Evolutionary conservation across 1,140 invertebrate genomes (phyloP), one percentile per base, ranked within the genome.

Genomic region (Acromyrmex heyeri): DNA sequence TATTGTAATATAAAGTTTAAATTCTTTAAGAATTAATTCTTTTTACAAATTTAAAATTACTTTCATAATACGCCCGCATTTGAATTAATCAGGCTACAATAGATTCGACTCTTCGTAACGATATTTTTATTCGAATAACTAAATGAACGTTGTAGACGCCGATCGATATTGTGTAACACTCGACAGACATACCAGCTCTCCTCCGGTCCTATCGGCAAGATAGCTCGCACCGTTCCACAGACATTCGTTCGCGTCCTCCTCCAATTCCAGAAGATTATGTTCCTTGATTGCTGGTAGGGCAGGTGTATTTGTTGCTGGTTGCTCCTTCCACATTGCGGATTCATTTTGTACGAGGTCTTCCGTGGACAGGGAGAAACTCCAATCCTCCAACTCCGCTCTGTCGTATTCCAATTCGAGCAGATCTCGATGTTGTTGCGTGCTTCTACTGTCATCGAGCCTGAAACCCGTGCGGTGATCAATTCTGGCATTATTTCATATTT

Each of bases 331-430:
- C 50, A 87, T 88, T 65, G 72, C 76, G 44, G 86, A 85, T 70
- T 95, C 92, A 87, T 91, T 95, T 87, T 96, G 95, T 88, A 95
- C 95, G 70, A 97, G 93, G 93, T 97, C 97, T 92, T 97, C 97
- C 82, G 95, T 96, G 4, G 97, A 97, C 57, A 97, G 92, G 57
- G 96, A 97, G 93, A 97, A 96, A 92, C 97, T 97, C 97, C 97
- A 98, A 92, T 98, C 97, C 95, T 97, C 97, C 73, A 98, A 93
- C 93, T 98, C 97, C 6, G 97, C 96, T 87, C 96, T 96, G 92
- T 97, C 97, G 90, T 97, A 97, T 92, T 97, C 97, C 87, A 97
- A 94, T 91, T 97, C 97, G 53, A 97, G 95, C 69, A 97, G 93
- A 91, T 97, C 97, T 86, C 96, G 95, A 90, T 97, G 96, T 87